phyloP scores from a whole-genome alignment of 2,797 vertebrate genomes.

The Lycodopsis pacificus region DNA sequence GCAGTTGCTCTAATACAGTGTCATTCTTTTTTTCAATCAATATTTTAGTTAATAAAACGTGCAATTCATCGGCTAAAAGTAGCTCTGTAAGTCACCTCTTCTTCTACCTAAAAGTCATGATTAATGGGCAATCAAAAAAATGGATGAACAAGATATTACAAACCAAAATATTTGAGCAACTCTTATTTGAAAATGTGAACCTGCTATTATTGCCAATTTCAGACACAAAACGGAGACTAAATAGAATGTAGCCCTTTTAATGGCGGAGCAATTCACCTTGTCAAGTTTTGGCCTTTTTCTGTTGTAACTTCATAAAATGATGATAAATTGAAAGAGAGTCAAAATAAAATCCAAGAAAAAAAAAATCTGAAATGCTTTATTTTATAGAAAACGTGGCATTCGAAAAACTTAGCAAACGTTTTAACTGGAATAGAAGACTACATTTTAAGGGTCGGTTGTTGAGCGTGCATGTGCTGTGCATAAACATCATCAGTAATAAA shows the following conservation, averaged over 20 bases:
- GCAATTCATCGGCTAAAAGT: background rate
- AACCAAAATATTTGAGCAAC: background rate
- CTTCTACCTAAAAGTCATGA: background rate
- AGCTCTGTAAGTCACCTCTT: background rate
- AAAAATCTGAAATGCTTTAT: background rate
- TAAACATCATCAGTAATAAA: background rate
- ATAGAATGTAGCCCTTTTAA: background rate
- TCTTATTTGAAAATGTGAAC: background rate
- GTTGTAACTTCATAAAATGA: background rate
- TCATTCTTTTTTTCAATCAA: background rate
- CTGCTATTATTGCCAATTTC: background rate
- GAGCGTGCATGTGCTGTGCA: background rate
- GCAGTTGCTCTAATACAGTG: background rate
- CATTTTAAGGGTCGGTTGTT: background rate
- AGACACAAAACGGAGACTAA: background rate
- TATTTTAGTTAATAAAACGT: background rate
- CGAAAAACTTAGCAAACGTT: background rate
- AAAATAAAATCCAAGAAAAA: background rate
- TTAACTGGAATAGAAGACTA: background rate
- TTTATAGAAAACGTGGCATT: background rate
- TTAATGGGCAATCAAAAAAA: background rate
- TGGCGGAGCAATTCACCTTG: background rate
- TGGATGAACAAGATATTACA: background rate
- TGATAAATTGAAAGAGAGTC: background rate
- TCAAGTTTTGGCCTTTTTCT: background rate